These are phyloP conservation scores for Beroe ovata DNA, from an alignment of 37 sponge, comb jelly and placozoan genomes.

Conservation along the genomic window DNA sequence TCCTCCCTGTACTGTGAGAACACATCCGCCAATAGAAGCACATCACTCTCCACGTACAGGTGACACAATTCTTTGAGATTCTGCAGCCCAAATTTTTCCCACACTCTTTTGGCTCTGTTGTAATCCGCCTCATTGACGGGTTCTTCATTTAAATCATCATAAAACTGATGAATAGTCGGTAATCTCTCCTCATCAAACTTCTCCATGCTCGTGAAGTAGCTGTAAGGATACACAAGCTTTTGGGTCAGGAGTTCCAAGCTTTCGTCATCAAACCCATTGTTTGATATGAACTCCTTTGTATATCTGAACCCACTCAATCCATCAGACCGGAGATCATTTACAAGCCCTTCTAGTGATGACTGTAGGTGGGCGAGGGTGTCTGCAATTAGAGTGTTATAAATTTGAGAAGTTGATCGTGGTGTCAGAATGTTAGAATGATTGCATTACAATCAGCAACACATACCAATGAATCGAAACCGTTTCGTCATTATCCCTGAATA, in stretches of 20 bases:
- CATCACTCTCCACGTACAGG: neutral
- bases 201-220: neutral
- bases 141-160: neutral
- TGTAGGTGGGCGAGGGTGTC: neutral
- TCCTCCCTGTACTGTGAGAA: neutral
- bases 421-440: no score
- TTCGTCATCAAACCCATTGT: neutral
- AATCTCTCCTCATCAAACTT: neutral
- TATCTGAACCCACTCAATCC: neutral
- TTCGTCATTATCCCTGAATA: neutral
- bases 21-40: neutral
- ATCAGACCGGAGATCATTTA: neutral
- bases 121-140: no score
- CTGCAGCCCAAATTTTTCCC: neutral
- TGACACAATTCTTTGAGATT: neutral
- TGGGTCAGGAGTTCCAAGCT: neutral
- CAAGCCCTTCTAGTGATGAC: neutral
- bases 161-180: neutral
- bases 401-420: no score
- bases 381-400: no score
- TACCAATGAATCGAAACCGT: neutral
- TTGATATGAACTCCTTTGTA: neutral
- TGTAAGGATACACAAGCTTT: neutral
- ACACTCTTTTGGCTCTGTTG: neutral
- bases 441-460: no score